These are phyloP conservation scores for Ypsolopha scabrella DNA, from an alignment of 2,888 invertebrate species.

Conservation along the genomic window DNA sequence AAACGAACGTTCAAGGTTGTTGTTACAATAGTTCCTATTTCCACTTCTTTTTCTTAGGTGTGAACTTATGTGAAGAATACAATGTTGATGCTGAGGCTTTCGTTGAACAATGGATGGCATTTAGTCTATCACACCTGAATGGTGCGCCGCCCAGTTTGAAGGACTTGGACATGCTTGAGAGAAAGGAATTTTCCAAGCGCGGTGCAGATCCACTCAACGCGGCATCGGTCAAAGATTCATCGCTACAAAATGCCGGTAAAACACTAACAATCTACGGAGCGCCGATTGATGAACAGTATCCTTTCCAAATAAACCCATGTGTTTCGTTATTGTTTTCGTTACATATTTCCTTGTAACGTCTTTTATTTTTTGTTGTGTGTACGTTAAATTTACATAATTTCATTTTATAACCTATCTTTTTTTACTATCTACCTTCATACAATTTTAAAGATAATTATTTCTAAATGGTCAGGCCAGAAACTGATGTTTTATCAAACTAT, in stretches of 20 bases:
- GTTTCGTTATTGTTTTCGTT: slow-evolving; percentile 3
- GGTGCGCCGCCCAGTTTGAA: slow-evolving; percentile 73
- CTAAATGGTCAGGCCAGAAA: slow-evolving; percentile 45
- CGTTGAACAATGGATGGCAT: slow-evolving; percentile 84
- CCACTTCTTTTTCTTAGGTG: slow-evolving; percentile 37
- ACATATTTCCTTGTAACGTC: too few relatives aligned
- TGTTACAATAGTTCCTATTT: not conserved
- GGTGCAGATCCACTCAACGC: slow-evolving; percentile 30
- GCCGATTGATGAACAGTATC: slow-evolving; percentile 47
- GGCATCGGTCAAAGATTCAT: slow-evolving; percentile 36
- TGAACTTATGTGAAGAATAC: slow-evolving; percentile 75
- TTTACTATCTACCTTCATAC: slow-evolving; percentile 3
- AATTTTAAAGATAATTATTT: slow-evolving; percentile 3
- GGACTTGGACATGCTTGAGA: slow-evolving; percentile 72
- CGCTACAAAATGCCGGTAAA: slow-evolving; percentile 42
- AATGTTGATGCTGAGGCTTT: slow-evolving; percentile 76
- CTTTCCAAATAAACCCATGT: slow-evolving; percentile 28
- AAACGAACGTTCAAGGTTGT: slow-evolving; percentile 61
- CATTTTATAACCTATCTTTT: not conserved
- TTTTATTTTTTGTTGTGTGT: too few relatives aligned
- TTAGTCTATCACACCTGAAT: slow-evolving; percentile 73
- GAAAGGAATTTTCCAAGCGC: slow-evolving; percentile 73
- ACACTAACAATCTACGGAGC: slow-evolving; percentile 48
- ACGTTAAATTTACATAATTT: not conserved
- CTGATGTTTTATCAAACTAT: slow-evolving; percentile 55